Evolutionary conservation across 2,797 vertebrate genomes (phyloP), one percentile per base, ranked within the genome.

Genomic region (Sylvia borin): DNA sequence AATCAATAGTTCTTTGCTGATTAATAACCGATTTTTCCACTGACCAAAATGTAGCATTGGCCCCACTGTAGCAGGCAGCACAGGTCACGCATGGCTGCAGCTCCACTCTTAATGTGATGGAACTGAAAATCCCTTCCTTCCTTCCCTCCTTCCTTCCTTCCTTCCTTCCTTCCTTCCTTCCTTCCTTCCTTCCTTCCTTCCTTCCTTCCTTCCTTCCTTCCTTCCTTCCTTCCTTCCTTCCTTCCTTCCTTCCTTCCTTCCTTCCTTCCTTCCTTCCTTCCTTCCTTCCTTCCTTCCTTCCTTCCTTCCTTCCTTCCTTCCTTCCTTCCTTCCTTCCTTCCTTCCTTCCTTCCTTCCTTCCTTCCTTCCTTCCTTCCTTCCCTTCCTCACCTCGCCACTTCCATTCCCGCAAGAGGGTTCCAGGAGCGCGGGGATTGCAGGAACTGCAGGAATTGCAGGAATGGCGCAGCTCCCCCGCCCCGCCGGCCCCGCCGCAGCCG

Each of bases 21-120:
- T 95, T 97, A 95, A 94, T 95, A 97, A 97, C 95, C 82, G 93
- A 91, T 97, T 97, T 90, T 96, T 97, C 93, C 93, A 71, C 60
- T n/a, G 67, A 94, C 80, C 80, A 70, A 93, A 94, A 48, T 5
- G 5, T 40, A 16, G 21, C 21, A 11, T 3, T 18, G 50, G 70
- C 31, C 58, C 26, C 4, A 9, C 17, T 5, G 8, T 7, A 58
- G 60, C 17, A 16, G 50, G 74, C 18, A 1, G 27, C 1, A 1
- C 34, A 9, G 48, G 36, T 57, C 55, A 50, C 32, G 10, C 13
- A 10, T 0, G 13, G 29, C 31, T 25, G 5, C 27, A 22, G 34
- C 24, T 60, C 48, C 47, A 8, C 15, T 54, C 51, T 15, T n/a
- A 26, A 22, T 9, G 3, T 3, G 12, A 10, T 29, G 16, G 38